Conservation (phyloP, 2,113 vertebrate species). For the Vidua chalybeata region DNA sequence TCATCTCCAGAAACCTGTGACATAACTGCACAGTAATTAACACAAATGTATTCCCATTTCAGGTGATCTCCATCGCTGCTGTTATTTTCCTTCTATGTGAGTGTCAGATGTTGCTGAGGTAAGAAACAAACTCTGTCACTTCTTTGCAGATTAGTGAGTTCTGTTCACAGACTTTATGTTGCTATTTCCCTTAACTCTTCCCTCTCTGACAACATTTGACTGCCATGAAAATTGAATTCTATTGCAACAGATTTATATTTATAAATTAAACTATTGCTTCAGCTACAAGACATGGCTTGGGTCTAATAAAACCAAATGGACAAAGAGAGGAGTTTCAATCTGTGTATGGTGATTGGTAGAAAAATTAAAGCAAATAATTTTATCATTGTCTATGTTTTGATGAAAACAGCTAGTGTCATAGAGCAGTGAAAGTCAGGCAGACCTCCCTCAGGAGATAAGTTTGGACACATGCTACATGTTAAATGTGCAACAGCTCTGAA, state of each 20-base stretch:
- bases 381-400: background rate
- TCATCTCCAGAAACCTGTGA: background rate
- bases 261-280: background rate
- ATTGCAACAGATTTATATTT: background rate
- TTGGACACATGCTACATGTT: rapidly evolving
- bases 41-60: background rate
- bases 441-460: background rate
- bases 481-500: background rate
- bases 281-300: background rate
- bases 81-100: background rate
- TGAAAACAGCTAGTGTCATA: background rate
- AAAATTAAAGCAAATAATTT: background rate
- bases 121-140: background rate
- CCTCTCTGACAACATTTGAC: background rate
- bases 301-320: background rate
- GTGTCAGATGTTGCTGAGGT: background rate
- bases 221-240: background rate
- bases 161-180: background rate
- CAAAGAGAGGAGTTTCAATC: background rate
- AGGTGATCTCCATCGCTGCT: background rate
- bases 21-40: background rate
- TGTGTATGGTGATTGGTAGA: background rate
- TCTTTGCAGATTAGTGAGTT: background rate
- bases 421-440: background rate
- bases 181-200: background rate